Evolutionary conservation across 2,888 invertebrate species (phyloP).

Genomic region (Epistrophe grossulariae): DNA sequence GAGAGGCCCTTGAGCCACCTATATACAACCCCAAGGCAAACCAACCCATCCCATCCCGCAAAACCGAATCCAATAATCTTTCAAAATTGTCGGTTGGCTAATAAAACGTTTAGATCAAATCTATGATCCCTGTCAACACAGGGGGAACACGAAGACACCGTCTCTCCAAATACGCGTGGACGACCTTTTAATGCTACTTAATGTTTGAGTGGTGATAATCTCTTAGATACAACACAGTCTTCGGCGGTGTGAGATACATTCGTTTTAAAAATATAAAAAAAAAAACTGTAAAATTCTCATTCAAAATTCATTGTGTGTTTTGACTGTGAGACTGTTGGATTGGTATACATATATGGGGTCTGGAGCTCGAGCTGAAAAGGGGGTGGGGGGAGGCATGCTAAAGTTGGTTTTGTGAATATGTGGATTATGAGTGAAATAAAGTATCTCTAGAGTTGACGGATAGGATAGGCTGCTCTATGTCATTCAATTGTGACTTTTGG

Average conservation of each 20-base stretch:
- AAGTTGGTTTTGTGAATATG: constrained; percentile 47
- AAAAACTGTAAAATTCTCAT: constrained; percentile 53
- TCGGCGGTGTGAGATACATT: constrained; percentile 29
- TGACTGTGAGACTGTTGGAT: not conserved
- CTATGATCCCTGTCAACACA: constrained; percentile 31
- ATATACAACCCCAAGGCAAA: not conserved
- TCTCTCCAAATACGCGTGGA: constrained; percentile 15
- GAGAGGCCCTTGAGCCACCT: not conserved
- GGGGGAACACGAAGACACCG: constrained; percentile 3
- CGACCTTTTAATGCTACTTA: constrained; percentile 62
- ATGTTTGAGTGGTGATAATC: constrained; percentile 69
- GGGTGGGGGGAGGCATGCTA: not conserved
- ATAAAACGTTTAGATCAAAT: constrained; percentile 69
- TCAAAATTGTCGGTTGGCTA: constrained; percentile 53
- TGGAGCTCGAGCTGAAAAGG: not conserved
- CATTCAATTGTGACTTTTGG: constrained; percentile 62
- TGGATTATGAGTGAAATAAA: constrained; percentile 57
- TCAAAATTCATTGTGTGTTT: constrained; percentile 50
- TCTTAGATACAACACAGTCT: constrained; percentile 28
- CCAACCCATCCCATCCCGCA: not conserved
- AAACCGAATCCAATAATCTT: constrained; percentile 38
- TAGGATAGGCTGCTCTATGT: constrained; percentile 46
- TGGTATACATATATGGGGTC: not conserved
- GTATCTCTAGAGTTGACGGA: constrained; percentile 31
- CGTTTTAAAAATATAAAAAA: constrained; percentile 22